Evolutionary conservation across 2,113 vertebrate genomes (phyloP), one percentile per base, ranked within the genome.

Genomic region (Nycticorax nycticorax): DNA sequence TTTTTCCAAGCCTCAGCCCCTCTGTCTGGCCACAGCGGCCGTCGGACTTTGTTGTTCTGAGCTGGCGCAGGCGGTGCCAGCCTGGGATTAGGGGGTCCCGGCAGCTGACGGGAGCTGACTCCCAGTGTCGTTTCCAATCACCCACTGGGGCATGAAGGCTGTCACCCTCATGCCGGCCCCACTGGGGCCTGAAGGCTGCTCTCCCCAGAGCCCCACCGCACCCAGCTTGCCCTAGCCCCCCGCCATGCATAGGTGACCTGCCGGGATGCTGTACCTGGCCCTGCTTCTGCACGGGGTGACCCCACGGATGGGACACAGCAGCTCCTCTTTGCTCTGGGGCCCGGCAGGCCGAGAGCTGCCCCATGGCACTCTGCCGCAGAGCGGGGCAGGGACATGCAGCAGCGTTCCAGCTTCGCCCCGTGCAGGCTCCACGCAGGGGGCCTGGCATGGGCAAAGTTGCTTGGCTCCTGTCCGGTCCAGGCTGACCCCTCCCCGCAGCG

Each of bases 251-350:
- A 22, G 57, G 37, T 27, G 71, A 11, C 24, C 15, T 8, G 30
- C 3, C 2, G 12, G 68, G 12, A 6, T 62, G 73, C 59, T 48
- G 37, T 63, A 27, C 68, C 63, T 33, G 2, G 28, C 68, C 14
- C 35, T 14, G n/a, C 15, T 28, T 48, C 21, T 33, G 68, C 68
- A 4, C 1, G 1, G 47, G 26, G 57, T 35, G 50, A 43, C 55
- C 45, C 33, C 5, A 1, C 4, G 6, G 41, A 35, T 0, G 1
- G 0, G 6, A 6, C 32, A 4, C 0, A 0, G 27, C 71, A 67
- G 24, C 77, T 74, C 59, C 0, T 3, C 37, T 53, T 47, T 73
- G 57, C 47, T 23, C 56, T 0, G 1, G 45, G 35, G 8, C 50
- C 47, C 4, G 2, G n/a, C 62, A 62, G 50, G 16, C 43, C 0